phyloP scores from a whole-genome alignment of 2,797 vertebrate species.

The Acanthurus leucopareius region DNA sequence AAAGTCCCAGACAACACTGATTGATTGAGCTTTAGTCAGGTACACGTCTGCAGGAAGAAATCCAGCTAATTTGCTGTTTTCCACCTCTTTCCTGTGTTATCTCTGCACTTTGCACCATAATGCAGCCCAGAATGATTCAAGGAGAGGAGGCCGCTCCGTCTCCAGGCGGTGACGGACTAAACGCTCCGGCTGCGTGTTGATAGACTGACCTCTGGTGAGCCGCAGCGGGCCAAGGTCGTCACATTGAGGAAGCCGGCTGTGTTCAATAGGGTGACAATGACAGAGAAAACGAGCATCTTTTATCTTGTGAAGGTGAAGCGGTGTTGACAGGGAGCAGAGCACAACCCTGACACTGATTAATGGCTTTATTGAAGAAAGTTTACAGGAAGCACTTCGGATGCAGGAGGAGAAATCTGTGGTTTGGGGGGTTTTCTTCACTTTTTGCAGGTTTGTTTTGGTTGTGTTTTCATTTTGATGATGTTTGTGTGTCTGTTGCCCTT shows the following conservation, averaged over 20 bases:
- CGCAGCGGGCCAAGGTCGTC: slow-evolving; percentile 55
- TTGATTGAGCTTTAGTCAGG: slow-evolving; percentile 74
- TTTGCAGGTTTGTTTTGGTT: not conserved
- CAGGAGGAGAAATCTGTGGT: not conserved
- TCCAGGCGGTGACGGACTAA: slow-evolving; percentile 45
- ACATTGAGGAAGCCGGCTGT: slow-evolving; percentile 24
- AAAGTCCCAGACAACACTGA: slow-evolving; percentile 62
- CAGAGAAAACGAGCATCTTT: slow-evolving; percentile 52
- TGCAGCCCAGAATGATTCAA: slow-evolving; percentile 21
- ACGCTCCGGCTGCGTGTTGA: slow-evolving; percentile 57
- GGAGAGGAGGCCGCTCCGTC: slow-evolving; percentile 36
- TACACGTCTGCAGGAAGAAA: slow-evolving; percentile 39
- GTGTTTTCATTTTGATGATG: not conserved
- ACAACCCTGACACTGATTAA: slow-evolving; percentile 39
- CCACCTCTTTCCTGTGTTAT: slow-evolving; percentile 20
- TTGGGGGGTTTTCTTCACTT: not conserved
- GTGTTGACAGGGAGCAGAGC: slow-evolving; percentile 34
- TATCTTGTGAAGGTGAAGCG: slow-evolving; percentile 57
- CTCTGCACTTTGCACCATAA: slow-evolving; percentile 50
- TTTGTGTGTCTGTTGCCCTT: not conserved
- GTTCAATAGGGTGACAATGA: slow-evolving; percentile 40
- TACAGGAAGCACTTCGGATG: slow-evolving; percentile 23
- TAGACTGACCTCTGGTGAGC: slow-evolving; percentile 66
- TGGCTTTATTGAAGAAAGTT: slow-evolving; percentile 38
- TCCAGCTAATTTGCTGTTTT: slow-evolving; percentile 64